These are phyloP conservation scores for Eristalis tenax DNA, from an alignment of 2,888 invertebrate genomes.

Conservation along the genomic window DNA sequence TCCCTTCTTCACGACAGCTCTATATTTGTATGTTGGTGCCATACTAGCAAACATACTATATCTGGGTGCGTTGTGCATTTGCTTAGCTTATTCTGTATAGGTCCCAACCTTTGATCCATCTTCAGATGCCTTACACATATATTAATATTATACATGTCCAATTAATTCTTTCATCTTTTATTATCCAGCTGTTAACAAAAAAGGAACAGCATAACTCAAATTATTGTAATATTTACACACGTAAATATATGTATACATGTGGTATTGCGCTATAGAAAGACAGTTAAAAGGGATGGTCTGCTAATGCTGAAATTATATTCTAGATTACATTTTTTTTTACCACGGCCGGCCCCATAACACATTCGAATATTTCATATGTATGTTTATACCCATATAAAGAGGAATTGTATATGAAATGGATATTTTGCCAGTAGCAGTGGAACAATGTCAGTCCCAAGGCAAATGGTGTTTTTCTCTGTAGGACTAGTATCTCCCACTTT, in stretches of 20 bases:
- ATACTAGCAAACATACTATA: not conserved
- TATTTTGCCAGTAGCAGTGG: slow-evolving; percentile 64
- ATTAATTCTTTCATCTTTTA: slow-evolving; percentile 4
- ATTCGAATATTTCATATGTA: slow-evolving; percentile 47
- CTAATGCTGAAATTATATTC: slow-evolving; percentile 35
- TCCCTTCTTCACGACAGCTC: not conserved
- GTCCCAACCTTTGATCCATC: not conserved
- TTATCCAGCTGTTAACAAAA: not conserved
- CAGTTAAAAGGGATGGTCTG: slow-evolving; percentile 29
- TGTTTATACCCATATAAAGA: slow-evolving; percentile 28
- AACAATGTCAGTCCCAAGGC: slow-evolving; percentile 69
- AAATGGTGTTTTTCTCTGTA: slow-evolving; percentile 59
- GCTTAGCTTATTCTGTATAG: not conserved
- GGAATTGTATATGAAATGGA: slow-evolving; percentile 54
- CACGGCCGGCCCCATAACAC: slow-evolving; percentile 14
- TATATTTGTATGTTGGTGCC: not conserved
- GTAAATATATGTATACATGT: not conserved
- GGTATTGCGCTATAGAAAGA: slow-evolving; percentile 23
- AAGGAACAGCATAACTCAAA: not conserved
- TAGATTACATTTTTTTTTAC: slow-evolving; percentile 21
- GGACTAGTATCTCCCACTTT: slow-evolving; percentile 65
- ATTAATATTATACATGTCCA: not conserved
- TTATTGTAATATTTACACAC: not conserved
- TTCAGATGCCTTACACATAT: not conserved
- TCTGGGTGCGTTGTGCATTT: too few relatives aligned